Evolutionary conservation across 2,888 invertebrate genomes (phyloP), one percentile per base, ranked within the genome.

Genomic region (Hirtodrosophila histrioides): DNA sequence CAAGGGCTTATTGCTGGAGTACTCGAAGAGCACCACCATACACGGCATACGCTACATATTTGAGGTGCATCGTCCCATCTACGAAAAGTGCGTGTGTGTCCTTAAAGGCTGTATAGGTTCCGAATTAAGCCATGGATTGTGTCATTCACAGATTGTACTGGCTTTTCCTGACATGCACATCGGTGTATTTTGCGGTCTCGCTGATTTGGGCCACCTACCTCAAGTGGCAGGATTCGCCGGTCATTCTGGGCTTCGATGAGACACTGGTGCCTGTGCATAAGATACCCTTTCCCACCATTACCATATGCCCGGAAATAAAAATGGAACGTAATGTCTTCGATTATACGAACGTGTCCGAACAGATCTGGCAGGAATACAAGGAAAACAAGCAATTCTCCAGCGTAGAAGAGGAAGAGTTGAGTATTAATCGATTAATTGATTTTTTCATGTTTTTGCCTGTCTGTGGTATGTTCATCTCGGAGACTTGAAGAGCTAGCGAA

Each of bases 291-390:
- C 91, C 91, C 9, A 91, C 91, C 0, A 85, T 91, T 3, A 91
- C 91, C 23, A 88, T 91, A 12, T 91, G 91, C n/a, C 91, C 91
- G 3, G 91, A 91, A 71, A 90, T 90, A 5, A 91, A 91, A 86
- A 91, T 89, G 86, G 90, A 91, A 37, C 75, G 82, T 3, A 71
- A 85, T 8, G 48, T 70, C 3, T 91, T 91, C 27, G 86, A 91
- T 50, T 91, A 90, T 62, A 65, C 77, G 0, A 88, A 86, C 17
- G 45, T 90, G 3, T 89, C 88, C 0, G 62, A 64, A 0, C 46
- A 64, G 36, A 79, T 91, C 23, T 82, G 76, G 81, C 50, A 77
- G 0, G 78, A 77, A 17, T 82, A 73, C 37, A 54, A 72, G 9
- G 43, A 68, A 6, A 69, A 66, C 35, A 68, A 73, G 10, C 55